Percentiles rank a stretch among this genome's conserved stretches.
Evolutionary conservation across 2,888 invertebrate species (phyloP).

Genomic region (Caenorhabditis sulstoni): DNA sequence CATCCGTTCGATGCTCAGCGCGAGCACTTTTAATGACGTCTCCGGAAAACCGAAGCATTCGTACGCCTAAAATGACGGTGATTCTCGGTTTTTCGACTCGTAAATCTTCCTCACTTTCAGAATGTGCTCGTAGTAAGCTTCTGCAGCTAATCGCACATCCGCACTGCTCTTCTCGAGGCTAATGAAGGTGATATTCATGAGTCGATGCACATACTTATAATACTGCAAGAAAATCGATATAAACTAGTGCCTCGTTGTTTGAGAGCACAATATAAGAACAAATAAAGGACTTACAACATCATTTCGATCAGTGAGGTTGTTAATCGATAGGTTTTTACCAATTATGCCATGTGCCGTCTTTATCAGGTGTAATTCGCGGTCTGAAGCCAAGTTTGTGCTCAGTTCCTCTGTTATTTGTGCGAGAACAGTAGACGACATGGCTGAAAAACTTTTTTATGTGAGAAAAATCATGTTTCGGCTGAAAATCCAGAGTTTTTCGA

Average conservation of each 20-base stretch:
- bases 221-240: slow-evolving; percentile 24
- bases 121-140: slow-evolving; percentile 43
- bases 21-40: slow-evolving; percentile 24
- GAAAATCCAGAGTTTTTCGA: no score
- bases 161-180: slow-evolving; percentile 39
- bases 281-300: slow-evolving; percentile 31
- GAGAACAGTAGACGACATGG: slow-evolving; percentile 43
- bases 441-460: not conserved
- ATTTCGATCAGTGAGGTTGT: slow-evolving; percentile 26
- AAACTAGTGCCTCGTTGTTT: no score
- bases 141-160: slow-evolving; percentile 47
- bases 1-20: slow-evolving; percentile 33
- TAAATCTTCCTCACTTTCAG: slow-evolving; percentile 22
- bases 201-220: slow-evolving; percentile 38
- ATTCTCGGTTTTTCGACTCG: not conserved
- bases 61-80: slow-evolving; percentile 17
- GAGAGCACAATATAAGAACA: no score
- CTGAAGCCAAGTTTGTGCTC: slow-evolving; percentile 32
- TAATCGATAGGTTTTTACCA: slow-evolving; percentile 31
- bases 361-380: slow-evolving; percentile 48
- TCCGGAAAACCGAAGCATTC: slow-evolving; percentile 49
- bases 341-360: slow-evolving; percentile 44
- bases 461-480: no score
- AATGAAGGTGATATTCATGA: slow-evolving; percentile 30
- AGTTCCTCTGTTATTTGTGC: slow-evolving; percentile 46